Conservation (phyloP, 2,888 invertebrate genomes). For the Caradrina clavipalpis region DNA sequence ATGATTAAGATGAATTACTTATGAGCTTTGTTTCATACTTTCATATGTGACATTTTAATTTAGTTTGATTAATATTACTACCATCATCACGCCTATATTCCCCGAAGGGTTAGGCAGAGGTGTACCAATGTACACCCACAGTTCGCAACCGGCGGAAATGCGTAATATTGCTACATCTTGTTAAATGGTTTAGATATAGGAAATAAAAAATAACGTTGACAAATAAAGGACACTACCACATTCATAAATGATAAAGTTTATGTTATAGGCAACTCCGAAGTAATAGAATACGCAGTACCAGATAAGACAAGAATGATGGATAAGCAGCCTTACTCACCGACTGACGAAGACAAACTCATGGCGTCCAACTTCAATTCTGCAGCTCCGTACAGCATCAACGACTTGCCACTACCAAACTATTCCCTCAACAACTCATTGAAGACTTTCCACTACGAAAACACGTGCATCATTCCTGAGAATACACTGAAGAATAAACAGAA, state of each 20-base stretch:
- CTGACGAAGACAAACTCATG: slow-evolving; percentile 88
- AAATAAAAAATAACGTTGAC: no score
- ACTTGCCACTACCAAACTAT: slow-evolving; percentile 91
- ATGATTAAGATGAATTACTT: neutral
- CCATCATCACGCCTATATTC: no score
- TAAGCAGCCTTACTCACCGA: slow-evolving; percentile 87
- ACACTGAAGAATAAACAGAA: slow-evolving; percentile 86
- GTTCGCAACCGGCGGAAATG: no score
- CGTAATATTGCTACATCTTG: no score
- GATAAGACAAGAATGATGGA: slow-evolving; percentile 87
- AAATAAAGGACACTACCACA: neutral
- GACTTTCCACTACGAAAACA: slow-evolving; percentile 88
- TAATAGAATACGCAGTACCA: slow-evolving; percentile 89
- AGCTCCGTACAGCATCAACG: slow-evolving; percentile 83
- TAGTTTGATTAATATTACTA: no score
- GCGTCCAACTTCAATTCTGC: slow-evolving; percentile 84
- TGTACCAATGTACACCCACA: no score
- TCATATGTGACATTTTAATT: no score
- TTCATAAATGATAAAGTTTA: slow-evolving; percentile 65
- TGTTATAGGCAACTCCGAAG: slow-evolving; percentile 84
- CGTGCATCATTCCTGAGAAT: slow-evolving; percentile 87
- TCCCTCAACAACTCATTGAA: slow-evolving; percentile 90
- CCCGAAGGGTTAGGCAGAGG: no score
- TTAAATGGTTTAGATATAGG: no score
- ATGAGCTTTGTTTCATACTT: no score